Base-by-base conservation (phyloP, 1,140 invertebrate genomes). In the Drosophila oshimai region DNA sequence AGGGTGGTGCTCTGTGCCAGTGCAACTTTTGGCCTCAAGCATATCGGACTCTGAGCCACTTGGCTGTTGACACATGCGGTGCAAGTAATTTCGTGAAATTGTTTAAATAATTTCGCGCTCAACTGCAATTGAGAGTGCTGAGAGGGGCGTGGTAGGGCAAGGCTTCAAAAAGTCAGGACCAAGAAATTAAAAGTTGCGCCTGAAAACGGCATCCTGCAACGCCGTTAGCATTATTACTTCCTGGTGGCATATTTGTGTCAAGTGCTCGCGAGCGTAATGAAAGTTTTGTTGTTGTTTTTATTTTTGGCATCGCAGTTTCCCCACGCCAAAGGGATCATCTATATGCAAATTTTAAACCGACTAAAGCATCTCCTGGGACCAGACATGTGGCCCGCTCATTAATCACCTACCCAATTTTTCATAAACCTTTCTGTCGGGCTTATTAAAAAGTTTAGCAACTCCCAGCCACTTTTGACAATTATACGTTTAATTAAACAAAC, bases 71-170 rank as follows among this genome's bases (percentile, higher is more conserved):
- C 81, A 81, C 76, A 62, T 86, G 81, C 62, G 80, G 81, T 83
- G 64, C 87, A 83, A 70, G 81, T 73, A 86, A 86, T 86, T 86
- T 81, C 76, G 75, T 60, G 62, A 87, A 87, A 87, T 88, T 87
- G 81, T 87, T 87, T 87, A 87, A 87, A 87, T 87, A 87, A 87
- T 87, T 87, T 87, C 64, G 73, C 81, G 76, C 81, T 87, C 84
- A 80, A 87, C 87, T 87, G 81, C 81, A 87, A 87, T 87, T 87
- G 73, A 76, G 74, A 81, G 76, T 80, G 72, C 41, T 26, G 6
- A 20, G 9, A 28, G 31, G 34, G 37, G 29, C 28, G 29, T 20
- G 57, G 24, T 18, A 26, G 20, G 50, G 31, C 20, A 9, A 4
- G 65, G 36, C 13, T 36, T 60, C 50, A 51, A 74, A 77, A 83